Percentiles rank a stretch among this genome's conserved stretches.
Conservation (phyloP, 2,797 vertebrate species). For the Platalea minor region DNA sequence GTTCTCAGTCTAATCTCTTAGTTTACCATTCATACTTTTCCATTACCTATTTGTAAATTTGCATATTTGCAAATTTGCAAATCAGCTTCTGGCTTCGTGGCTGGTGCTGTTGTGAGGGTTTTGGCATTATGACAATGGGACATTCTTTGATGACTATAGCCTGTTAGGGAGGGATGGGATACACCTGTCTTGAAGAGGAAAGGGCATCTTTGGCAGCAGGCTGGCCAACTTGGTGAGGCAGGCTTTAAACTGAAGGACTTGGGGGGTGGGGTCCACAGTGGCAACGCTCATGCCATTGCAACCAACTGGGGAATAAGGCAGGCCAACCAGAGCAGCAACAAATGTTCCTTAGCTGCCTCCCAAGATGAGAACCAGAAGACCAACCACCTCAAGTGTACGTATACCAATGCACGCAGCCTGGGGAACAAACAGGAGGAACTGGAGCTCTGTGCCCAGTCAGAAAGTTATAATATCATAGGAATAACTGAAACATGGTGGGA, state of each 20-base stretch:
- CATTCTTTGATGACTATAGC: not conserved
- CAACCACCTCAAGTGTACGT: not conserved
- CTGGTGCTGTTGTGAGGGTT: not conserved
- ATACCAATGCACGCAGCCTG: not conserved
- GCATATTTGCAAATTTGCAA: not conserved
- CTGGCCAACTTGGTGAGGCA: not conserved
- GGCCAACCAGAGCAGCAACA: not conserved
- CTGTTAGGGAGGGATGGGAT: not conserved
- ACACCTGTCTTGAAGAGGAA: not conserved
- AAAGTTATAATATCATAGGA: not conserved
- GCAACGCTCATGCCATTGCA: not conserved
- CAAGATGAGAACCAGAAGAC: not conserved
- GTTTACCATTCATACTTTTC: not conserved
- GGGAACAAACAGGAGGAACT: not conserved
- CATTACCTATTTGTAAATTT: not conserved
- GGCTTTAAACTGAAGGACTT: not conserved
- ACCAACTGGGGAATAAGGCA: not conserved
- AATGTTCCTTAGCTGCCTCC: not conserved
- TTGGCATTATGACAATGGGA: not conserved
- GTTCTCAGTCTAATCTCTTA: not conserved
- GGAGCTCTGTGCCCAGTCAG: not conserved
- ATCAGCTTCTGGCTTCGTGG: not conserved
- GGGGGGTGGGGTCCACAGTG: not conserved
- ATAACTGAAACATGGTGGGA: not conserved
- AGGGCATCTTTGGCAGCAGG: not conserved